These are phyloP conservation scores for Garra rufa DNA, from an alignment of 2,113 vertebrate species.

Conservation along the genomic window DNA sequence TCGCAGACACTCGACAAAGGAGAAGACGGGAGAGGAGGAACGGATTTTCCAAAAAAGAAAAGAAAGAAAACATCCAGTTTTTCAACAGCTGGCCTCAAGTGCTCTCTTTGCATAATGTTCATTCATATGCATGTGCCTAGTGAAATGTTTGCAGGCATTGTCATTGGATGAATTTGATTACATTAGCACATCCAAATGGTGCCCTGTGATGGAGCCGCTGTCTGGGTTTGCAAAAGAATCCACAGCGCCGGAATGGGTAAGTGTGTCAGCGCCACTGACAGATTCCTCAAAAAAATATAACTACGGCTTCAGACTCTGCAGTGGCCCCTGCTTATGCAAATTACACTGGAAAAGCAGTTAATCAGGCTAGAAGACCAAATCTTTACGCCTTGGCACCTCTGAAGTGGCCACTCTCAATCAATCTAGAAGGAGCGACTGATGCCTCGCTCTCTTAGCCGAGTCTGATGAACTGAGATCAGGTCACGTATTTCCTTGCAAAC, in stretches of 20 bases:
- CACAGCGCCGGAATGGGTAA: conserved; percentile 27
- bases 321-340: conserved; percentile 36
- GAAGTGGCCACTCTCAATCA: conserved; percentile 42
- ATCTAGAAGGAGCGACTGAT: neutral
- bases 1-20: neutral
- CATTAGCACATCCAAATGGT: conserved; percentile 30
- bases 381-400: conserved; percentile 39
- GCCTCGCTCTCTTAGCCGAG: neutral
- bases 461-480: conserved; percentile 23
- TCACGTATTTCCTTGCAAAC: conserved; percentile 27
- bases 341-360: conserved; percentile 27
- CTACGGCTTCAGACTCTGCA: conserved; percentile 21
- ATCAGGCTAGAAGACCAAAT: conserved; percentile 40
- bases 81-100: conserved; percentile 30
- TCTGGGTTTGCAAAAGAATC: conserved; percentile 10
- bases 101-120: conserved; percentile 41
- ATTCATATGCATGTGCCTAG: conserved; percentile 37
- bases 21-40: neutral
- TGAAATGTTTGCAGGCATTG: conserved; percentile 44
- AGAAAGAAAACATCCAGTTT: conserved; percentile 8
- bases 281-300: conserved; percentile 33
- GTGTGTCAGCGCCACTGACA: neutral
- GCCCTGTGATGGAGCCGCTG: conserved; percentile 21
- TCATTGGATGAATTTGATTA: conserved; percentile 49
- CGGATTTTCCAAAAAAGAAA: neutral